Conservation (phyloP, 2,797 vertebrate species). For the Paedocypris micromegethes region DNA sequence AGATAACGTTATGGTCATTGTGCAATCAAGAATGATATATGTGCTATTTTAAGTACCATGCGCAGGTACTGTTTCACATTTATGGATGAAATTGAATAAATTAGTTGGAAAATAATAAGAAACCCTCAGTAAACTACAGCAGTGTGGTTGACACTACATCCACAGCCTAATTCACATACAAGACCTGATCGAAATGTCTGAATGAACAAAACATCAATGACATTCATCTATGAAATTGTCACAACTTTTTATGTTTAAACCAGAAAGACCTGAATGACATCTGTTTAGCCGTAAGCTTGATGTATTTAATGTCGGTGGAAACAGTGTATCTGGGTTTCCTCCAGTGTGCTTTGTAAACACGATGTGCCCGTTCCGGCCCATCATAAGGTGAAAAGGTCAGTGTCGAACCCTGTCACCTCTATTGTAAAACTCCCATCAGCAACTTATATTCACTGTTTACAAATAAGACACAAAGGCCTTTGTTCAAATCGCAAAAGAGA, state of each 20-base stretch:
- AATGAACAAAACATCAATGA: no score
- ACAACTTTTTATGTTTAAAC: neutral
- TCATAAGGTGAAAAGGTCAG: constrained; percentile 34
- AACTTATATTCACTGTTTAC: constrained; percentile 22
- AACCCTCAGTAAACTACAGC: no score
- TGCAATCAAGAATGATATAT: no score
- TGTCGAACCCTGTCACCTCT: constrained; percentile 20
- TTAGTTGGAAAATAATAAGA: no score
- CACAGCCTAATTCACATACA: no score
- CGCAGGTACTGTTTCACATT: no score
- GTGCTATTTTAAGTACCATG: no score
- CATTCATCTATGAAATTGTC: no score
- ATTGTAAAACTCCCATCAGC: constrained; percentile 9
- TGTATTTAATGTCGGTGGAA: neutral
- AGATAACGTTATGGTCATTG: no score
- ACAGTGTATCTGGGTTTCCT: neutral
- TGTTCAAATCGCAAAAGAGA: neutral
- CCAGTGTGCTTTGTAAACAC: neutral
- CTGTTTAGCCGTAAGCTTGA: neutral
- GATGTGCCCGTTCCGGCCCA: neutral
- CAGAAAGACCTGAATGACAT: neutral
- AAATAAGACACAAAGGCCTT: neutral
- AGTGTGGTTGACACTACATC: no score
- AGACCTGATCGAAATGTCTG: no score
- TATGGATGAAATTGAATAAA: no score